Conservation (phyloP, 2,888 invertebrate genomes). For the Tribolium freemani region DNA sequence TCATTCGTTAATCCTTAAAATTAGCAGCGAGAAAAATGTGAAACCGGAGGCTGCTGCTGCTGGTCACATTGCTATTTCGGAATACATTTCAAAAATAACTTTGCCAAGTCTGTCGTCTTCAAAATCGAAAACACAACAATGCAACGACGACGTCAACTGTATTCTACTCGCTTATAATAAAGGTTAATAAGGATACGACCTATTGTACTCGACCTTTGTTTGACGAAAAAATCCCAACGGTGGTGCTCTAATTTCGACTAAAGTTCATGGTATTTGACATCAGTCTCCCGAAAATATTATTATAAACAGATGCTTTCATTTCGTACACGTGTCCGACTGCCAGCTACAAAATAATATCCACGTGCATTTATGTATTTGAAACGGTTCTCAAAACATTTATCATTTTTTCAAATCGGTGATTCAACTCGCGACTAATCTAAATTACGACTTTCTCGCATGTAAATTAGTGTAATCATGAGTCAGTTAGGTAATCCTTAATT, state of each 20-base stretch:
- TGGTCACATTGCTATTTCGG: conserved; percentile 3
- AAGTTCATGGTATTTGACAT: neutral
- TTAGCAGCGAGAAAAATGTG: neutral
- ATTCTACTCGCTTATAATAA: neutral
- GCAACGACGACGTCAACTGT: neutral
- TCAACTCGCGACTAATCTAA: neutral
- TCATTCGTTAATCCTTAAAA: neutral
- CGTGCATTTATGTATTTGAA: neutral
- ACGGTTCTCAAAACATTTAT: neutral
- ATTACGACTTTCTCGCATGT: neutral
- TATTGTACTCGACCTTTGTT: conserved; percentile 17
- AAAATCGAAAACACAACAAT: conserved; percentile 4
- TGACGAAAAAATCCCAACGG: conserved; percentile 14
- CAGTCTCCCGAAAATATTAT: neutral
- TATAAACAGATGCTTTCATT: neutral
- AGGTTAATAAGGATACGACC: conserved; percentile 31
- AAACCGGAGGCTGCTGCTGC: neutral
- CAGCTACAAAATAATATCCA: neutral
- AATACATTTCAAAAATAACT: conserved; percentile 6
- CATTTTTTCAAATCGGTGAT: neutral
- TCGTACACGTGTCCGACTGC: neutral
- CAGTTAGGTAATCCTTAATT: neutral
- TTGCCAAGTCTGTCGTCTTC: conserved; percentile 1
- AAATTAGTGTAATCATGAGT: neutral
- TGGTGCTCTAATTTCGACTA: neutral